phyloP scores from a whole-genome alignment of 2,888 invertebrate genomes.

The Hemithea aestivaria region DNA sequence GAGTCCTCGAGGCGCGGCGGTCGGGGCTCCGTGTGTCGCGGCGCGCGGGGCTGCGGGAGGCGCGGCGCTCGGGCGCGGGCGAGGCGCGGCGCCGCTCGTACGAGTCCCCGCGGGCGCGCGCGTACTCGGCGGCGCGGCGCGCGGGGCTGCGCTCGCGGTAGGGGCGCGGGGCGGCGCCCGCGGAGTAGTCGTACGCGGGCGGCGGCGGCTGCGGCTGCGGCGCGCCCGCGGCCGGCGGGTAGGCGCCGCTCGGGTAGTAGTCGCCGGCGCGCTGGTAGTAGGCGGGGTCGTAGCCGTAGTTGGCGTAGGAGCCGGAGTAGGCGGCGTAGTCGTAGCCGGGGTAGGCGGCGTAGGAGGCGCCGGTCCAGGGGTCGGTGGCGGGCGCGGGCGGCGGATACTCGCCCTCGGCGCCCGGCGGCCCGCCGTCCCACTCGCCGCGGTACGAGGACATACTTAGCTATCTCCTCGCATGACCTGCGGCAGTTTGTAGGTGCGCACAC shows the following conservation, averaged over 20 bases:
- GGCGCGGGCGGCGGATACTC: conserved; percentile 67
- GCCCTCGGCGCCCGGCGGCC: conserved; percentile 75
- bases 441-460: conserved; percentile 74
- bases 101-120: conserved; percentile 10
- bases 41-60: conserved; percentile 33
- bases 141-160: too few relatives aligned
- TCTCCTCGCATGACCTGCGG: conserved; percentile 76
- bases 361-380: conserved; percentile 71
- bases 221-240: too few relatives aligned
- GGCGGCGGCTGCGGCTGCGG: conserved; percentile 19
- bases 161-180: conserved; percentile 35
- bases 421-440: conserved; percentile 73
- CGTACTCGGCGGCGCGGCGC: conserved; percentile 27
- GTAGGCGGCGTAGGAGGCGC: conserved; percentile 56
- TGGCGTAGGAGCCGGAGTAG: conserved; percentile 38
- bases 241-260: conserved; percentile 41
- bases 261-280: conserved; percentile 47
- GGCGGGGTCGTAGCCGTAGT: conserved; percentile 55
- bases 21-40: conserved; percentile 29
- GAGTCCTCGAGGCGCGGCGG: conserved; percentile 17
- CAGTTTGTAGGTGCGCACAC: conserved; percentile 80
- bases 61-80: conserved; percentile 13
- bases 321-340: conserved; percentile 49
- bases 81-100: conserved; percentile 38
- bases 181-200: conserved; percentile 21